A percentile compares a stretch with the other conserved stretches of the same genome.
Conservation (phyloP, 2,888 invertebrate species). For the Crematogaster levior region DNA sequence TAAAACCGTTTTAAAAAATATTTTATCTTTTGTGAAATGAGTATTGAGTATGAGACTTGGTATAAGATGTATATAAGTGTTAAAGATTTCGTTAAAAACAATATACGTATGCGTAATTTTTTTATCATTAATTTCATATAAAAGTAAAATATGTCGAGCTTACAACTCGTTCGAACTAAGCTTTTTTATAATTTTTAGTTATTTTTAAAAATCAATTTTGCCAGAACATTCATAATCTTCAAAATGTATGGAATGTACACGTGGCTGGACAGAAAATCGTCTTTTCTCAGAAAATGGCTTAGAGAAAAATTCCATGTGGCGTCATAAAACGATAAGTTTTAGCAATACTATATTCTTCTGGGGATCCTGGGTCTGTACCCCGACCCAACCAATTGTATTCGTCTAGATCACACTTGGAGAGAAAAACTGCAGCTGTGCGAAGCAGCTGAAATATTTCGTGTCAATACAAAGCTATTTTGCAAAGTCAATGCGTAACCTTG, state of each 20-base stretch:
- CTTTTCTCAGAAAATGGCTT: neutral
- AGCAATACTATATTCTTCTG: neutral
- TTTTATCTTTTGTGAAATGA: neutral
- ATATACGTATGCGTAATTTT: neutral
- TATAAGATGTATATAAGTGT: too few species aligned
- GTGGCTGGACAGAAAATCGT: neutral
- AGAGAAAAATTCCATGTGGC: neutral
- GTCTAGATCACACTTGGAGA: constrained; percentile 12
- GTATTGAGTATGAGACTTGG: too few species aligned
- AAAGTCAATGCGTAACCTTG: constrained; percentile 16
- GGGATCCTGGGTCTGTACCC: neutral
- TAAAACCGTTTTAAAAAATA: neutral
- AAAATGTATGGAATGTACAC: neutral
- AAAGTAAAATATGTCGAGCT: neutral
- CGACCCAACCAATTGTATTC: constrained; percentile 30
- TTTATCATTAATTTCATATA: neutral
- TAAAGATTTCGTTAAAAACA: neutral
- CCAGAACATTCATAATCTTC: neutral
- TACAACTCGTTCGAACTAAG: neutral
- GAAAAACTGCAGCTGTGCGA: constrained; percentile 41
- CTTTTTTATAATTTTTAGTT: neutral
- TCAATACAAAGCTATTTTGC: neutral
- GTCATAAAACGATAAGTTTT: neutral
- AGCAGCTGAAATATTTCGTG: constrained; percentile 43
- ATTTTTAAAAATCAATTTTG: neutral